A percentile compares a stretch with the other conserved stretches of the same genome.
These are phyloP conservation scores for Benthosema pterotum DNA, from an alignment of 2,797 vertebrate genomes.

Conservation along the genomic window DNA sequence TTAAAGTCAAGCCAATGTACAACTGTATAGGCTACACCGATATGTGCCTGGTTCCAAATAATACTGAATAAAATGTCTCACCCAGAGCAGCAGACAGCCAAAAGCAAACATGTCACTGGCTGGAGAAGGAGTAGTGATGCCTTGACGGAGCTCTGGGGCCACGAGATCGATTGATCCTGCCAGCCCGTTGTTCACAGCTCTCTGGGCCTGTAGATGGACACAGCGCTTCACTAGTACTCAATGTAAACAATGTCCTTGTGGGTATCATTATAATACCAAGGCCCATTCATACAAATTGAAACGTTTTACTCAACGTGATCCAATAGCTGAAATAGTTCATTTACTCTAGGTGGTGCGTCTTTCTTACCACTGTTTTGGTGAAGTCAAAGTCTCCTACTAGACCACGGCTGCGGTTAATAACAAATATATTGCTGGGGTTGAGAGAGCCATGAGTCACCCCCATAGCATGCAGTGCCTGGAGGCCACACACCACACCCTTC, in stretches of 20 bases:
- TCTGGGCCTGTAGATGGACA: slow-evolving; percentile 43
- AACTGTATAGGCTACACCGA: too few relatives aligned
- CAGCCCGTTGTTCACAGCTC: slow-evolving; percentile 61
- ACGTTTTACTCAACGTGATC: too few relatives aligned
- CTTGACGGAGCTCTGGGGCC: slow-evolving; percentile 78
- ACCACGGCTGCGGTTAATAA: slow-evolving; percentile 78
- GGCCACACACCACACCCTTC: slow-evolving; percentile 81
- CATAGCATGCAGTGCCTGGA: slow-evolving; percentile 75
- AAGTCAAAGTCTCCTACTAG: slow-evolving; percentile 86
- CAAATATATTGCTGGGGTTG: slow-evolving; percentile 83
- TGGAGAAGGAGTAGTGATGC: slow-evolving; percentile 64
- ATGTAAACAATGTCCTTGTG: too few relatives aligned
- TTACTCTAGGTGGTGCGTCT: too few relatives aligned
- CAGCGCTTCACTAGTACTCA: too few relatives aligned
- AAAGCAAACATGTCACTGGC: slow-evolving; percentile 82
- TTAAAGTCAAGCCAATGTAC: too few relatives aligned
- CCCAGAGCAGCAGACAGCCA: slow-evolving; percentile 80
- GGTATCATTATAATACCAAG: too few relatives aligned
- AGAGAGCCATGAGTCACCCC: slow-evolving; percentile 79
- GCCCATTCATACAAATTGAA: too few relatives aligned
- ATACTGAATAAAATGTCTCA: slow-evolving; percentile 43
- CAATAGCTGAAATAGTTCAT: too few relatives aligned
- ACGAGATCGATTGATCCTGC: slow-evolving; percentile 72
- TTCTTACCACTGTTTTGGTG: slow-evolving; percentile 81
- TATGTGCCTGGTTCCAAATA: too few relatives aligned